Evolutionary conservation across 2,797 vertebrate genomes (phyloP), one percentile per base, ranked within the genome.

Genomic region (Hylomyscus alleni): DNA sequence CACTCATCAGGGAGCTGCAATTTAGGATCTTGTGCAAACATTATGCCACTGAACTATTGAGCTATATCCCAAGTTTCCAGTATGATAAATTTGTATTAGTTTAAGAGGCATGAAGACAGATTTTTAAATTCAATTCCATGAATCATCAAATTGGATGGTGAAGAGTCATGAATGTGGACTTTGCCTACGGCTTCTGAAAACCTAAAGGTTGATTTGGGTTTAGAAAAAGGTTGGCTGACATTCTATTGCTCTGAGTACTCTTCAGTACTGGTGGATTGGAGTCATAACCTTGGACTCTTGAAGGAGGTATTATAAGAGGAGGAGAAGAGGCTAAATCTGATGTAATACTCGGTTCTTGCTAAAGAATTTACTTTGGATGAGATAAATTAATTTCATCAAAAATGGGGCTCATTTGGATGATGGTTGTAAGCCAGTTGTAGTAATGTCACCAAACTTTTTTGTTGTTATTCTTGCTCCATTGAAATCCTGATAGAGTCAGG

Each of bases 11-110:
- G 37, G 52, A 19, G 69, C 20, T 69, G 8, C 37, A 44, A 69
- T 20, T 82, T 69, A 72, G 37, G 50, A 37, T 9, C 12, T 72
- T 91, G n/a, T 56, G 3, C 22, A 69, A 67, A 14, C 10, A 56
- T 17, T 56, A 12, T 22, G 56, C 26, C 29, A 34, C 20, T 44
- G 50, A 82, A n/a, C 47, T 69, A 40, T 15, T 44, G 50, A 82
- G 26, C 47, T 80, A 40, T 15, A 90, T 40, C 24, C 11, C n/a
- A 37, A 69, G n/a, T 29, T 19, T 80, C 50, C 29, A 56, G 58
- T 77, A 60, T 69, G 10, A 6, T 76, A 40, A 82, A 84, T 85
- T 92, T 85, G 44, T 56, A 69, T 87, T 88, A 50, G 90, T 95
- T 94, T 96, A 84, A 82, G n/a, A 88, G 12, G 10, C 54, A 77